Base-by-base conservation (phyloP, 2,113 vertebrate species). In the Brienomyrus longianalis region DNA sequence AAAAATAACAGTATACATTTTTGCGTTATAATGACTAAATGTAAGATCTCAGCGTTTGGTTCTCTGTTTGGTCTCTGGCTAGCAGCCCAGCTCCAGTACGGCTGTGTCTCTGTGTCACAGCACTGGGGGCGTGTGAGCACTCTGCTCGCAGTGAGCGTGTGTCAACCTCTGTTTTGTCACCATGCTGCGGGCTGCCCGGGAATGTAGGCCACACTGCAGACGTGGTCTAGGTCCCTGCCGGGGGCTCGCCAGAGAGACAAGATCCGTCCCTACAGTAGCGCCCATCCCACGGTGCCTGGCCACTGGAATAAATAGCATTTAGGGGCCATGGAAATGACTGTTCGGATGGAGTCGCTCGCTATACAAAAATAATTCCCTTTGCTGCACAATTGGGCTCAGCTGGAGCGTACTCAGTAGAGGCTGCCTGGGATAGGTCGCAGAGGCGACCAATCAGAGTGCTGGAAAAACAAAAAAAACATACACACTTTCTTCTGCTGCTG, bases 311-410 rank as follows among this genome's bases (percentile, higher is more conserved):
- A 89, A 90, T 86, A 74, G 50, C 90, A 86, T 86, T 77, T 66
- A 90, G 89, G 87, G 88, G 21, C 47, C 50, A 88, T 23, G 88
- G 50, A 52, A 27, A 56, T 90, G 91, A 84, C 88, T 91, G 91
- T 86, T 90, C 86, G 89, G 88, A 88, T 86, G 87, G 35, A 89
- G 89, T 80, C 45, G 51, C 88, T 88, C 87, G 84, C 90, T 56
- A 56, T 89, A 88, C 52, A 88, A 52, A 89, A 90, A 89, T 89
- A 92, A 93, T 90, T 91, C 90, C 89, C 88, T 92, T 90, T 92
- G 90, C 89, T 92, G 93, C 92, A 91, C 92, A 91, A 92, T 92
- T 92, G 90, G 89, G 92, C 91, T 90, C 80, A 54, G 86, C 90
- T 91, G 90, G 89, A 92, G 90, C 89, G 90, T 88, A 89, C 89